Evolutionary conservation across 2,797 vertebrate species (phyloP), one percentile per base, ranked within the genome.

Genomic region (Todus mexicanus): DNA sequence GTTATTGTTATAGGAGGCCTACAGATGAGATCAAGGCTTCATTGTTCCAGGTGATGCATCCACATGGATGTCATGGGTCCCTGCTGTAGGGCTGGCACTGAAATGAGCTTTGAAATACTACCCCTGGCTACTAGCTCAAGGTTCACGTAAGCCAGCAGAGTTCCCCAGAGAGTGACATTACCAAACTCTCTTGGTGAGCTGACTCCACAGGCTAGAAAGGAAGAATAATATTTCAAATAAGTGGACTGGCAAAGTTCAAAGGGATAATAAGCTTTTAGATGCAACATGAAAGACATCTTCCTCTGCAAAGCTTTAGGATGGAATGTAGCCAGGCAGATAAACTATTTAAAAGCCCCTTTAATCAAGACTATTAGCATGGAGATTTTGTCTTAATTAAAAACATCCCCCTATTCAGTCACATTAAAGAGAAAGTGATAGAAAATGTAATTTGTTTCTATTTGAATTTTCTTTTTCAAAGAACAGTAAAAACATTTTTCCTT

Each of bases 351-450:
- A 89, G 21, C 35, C 66, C 40, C 75, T 95, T 86, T 95, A 95
- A 95, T 95, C 93, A 94, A 85, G 66, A 33, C 71, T 72, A 92
- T 91, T 87, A 95, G 81, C 87, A 84, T 81, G 68, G 84, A 91
- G 77, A 78, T 84, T 93, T 93, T 86, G 75, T 95, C 27, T 3
- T 78, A 94, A 95, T 93, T 95, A 89, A 94, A 96, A 94, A 65
- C 72, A 92, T 72, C 78, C 70, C 8, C 15, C 18, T 85, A 64
- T 87, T 82, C 57, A 89, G 73, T 69, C 38, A 60, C 48, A 78
- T 92, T 87, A 82, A 87, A 94, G 74, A 70, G 38, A 80, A 91
- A 91, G 57, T 38, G 40, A 73, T 84, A 84, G 19, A 89, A 89
- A 85, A 87, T 64, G 12, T 47, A 90, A 82, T 87, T 71, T 71